Percentiles rank a stretch among this genome's conserved stretches.
phyloP scores from a whole-genome alignment of 1,140 invertebrate species.

The Eumaeus atala region DNA sequence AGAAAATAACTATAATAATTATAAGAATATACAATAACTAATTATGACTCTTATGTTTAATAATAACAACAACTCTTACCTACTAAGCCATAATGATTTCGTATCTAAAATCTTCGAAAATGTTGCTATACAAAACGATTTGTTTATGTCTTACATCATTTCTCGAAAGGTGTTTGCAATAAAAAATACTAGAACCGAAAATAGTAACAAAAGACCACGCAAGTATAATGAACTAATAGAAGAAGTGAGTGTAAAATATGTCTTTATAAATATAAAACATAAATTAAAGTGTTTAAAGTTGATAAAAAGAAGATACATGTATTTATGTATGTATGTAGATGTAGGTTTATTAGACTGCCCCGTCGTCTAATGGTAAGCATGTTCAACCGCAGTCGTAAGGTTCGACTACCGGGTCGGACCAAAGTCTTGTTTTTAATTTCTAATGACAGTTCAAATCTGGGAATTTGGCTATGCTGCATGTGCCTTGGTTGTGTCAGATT shows the following conservation, averaged over 20 bases:
- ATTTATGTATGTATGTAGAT: no score
- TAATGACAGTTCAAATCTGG: no score
- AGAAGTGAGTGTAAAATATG: conserved; percentile 34
- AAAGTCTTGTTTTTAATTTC: no score
- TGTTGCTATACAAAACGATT: conserved; percentile 18
- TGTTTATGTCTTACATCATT: conserved; percentile 19
- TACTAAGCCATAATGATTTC: conserved; percentile 43
- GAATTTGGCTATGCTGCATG: no score
- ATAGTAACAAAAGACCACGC: conserved; percentile 29
- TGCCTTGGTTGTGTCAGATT: no score
- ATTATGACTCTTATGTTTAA: conserved; percentile 34
- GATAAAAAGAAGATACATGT: no score
- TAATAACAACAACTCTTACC: conserved; percentile 23
- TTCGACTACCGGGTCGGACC: no score
- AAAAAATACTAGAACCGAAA: conserved; percentile 22
- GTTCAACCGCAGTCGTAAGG: no score
- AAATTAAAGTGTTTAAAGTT: no score
- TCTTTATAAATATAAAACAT: no score
- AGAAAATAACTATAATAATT: conserved; percentile 1
- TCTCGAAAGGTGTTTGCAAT: conserved; percentile 37
- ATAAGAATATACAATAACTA: not conserved
- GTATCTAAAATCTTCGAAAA: conserved; percentile 33
- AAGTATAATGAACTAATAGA: conserved; percentile 21
- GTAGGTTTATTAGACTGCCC: no score
- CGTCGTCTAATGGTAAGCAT: no score